Evolutionary conservation across 2,797 vertebrate genomes (phyloP).

Genomic region (Crax fasciolata): DNA sequence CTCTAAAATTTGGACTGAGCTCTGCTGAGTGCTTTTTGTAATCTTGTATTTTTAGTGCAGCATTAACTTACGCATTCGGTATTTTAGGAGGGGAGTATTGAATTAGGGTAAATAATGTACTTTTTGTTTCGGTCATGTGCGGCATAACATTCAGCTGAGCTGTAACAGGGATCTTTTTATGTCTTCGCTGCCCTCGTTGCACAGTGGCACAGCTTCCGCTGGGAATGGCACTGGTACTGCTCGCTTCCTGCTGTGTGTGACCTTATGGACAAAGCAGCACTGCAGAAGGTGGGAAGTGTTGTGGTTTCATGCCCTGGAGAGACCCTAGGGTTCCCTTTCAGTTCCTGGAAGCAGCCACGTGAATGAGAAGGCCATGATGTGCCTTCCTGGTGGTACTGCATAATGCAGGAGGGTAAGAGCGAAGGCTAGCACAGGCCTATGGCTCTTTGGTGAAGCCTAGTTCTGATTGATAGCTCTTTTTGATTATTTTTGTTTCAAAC

Average conservation of each 20-base stretch:
- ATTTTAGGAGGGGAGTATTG: neutral
- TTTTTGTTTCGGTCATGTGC: neutral
- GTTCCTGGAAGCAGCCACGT: neutral
- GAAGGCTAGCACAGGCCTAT: rapidly evolving
- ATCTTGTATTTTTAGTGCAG: neutral
- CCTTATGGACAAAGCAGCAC: neutral
- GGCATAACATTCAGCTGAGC: neutral
- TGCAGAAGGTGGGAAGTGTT: neutral
- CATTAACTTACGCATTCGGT: neutral
- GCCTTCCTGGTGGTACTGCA: rapidly evolving
- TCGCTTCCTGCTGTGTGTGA: too few relatives aligned
- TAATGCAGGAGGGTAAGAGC: neutral
- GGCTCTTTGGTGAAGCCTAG: neutral
- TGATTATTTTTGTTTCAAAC: neutral
- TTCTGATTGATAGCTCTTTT: neutral
- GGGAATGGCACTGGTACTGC: neutral
- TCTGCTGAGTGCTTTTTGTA: neutral
- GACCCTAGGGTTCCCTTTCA: too few relatives aligned
- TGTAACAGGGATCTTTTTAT: neutral
- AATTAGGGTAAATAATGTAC: neutral
- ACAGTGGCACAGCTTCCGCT: neutral
- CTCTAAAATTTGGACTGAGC: neutral
- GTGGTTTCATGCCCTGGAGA: neutral
- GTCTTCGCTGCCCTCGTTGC: neutral
- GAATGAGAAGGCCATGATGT: rapidly evolving